Percentiles rank a stretch among this genome's conserved stretches.
Evolutionary conservation across 2,113 vertebrate species (phyloP).

Genomic region (Epinephelus cyanopodus): DNA sequence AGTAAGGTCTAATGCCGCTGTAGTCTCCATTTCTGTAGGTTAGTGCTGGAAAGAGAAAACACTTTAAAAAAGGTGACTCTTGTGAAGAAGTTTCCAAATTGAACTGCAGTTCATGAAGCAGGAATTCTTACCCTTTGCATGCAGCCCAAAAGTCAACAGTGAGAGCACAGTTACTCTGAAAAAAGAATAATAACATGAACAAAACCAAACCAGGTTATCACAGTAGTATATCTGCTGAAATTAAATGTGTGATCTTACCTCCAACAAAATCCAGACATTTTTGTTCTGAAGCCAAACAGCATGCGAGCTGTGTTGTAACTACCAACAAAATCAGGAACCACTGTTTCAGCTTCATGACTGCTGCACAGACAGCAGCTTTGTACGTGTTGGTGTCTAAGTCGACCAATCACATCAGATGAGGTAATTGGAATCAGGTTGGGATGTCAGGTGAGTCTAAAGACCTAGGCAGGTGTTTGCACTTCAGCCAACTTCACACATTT

Average conservation of each 20-base stretch:
- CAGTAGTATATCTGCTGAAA: rapidly evolving
- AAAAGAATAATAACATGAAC: neutral
- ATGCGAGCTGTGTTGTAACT: neutral
- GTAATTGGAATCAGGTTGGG: slow-evolving; percentile 10
- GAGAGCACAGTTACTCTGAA: slow-evolving; percentile 44
- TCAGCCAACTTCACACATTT: neutral
- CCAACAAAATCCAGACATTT: slow-evolving; percentile 40
- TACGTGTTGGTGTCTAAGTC: neutral
- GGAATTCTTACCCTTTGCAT: neutral
- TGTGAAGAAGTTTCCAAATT: rapidly evolving
- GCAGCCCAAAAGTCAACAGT: neutral
- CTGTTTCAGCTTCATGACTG: neutral
- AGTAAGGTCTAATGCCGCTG: neutral
- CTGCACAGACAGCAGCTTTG: rapidly evolving
- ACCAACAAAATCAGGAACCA: neutral
- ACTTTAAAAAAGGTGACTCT: neutral
- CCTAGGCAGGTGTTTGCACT: slow-evolving; percentile 29
- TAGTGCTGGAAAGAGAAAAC: neutral
- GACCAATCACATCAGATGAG: neutral
- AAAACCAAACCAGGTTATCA: neutral
- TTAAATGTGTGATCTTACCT: neutral
- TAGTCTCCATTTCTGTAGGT: slow-evolving; percentile 19
- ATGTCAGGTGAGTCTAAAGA: neutral
- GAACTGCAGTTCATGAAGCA: neutral
- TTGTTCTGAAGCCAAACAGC: neutral